phyloP scores from a whole-genome alignment of 2,113 vertebrate species.

The Phrynosoma platyrhinos region DNA sequence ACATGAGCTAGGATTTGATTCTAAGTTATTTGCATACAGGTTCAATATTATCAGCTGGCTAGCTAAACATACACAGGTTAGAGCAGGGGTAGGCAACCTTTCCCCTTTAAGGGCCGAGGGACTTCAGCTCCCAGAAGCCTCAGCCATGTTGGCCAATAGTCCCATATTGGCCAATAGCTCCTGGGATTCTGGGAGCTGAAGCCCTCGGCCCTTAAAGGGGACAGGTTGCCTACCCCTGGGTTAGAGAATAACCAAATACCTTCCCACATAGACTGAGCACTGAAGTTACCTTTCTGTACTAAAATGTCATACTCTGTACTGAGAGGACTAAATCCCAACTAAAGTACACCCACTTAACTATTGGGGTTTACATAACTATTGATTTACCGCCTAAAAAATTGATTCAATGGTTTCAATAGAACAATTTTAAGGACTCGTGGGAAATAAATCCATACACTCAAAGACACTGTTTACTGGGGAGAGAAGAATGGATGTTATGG shows the following conservation, averaged over 20 bases:
- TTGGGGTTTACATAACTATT: too few relatives aligned
- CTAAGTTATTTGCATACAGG: not conserved
- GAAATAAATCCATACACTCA: not conserved
- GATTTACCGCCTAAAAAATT: too few relatives aligned
- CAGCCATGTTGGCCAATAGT: too few relatives aligned
- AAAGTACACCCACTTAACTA: too few relatives aligned
- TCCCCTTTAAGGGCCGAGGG: too few relatives aligned
- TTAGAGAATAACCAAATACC: not conserved
- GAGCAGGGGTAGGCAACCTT: too few relatives aligned
- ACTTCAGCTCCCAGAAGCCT: too few relatives aligned
- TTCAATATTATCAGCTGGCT: not conserved
- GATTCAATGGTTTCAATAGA: not conserved
- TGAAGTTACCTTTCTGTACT: not conserved
- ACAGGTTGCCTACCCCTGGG: too few relatives aligned
- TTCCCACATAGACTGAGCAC: not conserved
- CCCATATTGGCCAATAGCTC: too few relatives aligned
- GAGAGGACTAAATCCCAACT: not conserved
- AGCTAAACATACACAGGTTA: not conserved
- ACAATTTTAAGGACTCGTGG: not conserved
- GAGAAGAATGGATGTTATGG: not conserved
- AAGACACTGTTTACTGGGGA: not conserved
- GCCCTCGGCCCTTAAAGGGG: too few relatives aligned
- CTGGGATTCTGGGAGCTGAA: too few relatives aligned
- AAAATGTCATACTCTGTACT: not conserved
- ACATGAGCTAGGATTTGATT: not conserved